Percentiles rank a stretch among this genome's conserved stretches.
Conservation (phyloP, 2,113 vertebrate genomes). For the Phalacrocorax pelagicus region DNA sequence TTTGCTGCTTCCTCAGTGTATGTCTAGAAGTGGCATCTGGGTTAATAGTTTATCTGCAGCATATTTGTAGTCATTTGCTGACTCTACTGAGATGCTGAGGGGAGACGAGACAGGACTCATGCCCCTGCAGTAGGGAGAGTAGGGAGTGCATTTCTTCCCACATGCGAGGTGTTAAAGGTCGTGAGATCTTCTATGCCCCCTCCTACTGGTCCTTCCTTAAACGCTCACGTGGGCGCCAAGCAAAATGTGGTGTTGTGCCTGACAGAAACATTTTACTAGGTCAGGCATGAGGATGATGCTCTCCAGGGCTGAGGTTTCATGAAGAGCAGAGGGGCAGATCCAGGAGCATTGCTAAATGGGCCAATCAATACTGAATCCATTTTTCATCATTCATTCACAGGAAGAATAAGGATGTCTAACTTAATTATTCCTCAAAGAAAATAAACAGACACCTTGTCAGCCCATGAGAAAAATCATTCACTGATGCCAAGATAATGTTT, state of each 20-base stretch:
- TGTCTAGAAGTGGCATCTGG: neutral
- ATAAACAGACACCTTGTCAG: slow-evolving; percentile 52
- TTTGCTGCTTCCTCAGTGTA: neutral
- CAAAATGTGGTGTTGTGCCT: neutral
- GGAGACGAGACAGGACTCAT: neutral
- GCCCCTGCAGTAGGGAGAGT: neutral
- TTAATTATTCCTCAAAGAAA: slow-evolving; percentile 49
- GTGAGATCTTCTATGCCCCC: neutral
- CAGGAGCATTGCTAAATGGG: slow-evolving; percentile 21
- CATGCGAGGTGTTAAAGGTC: neutral
- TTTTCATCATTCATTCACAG: slow-evolving; percentile 34
- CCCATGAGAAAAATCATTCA: slow-evolving; percentile 52
- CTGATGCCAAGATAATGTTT: slow-evolving; percentile 49
- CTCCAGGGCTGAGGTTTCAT: neutral
- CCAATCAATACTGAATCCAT: slow-evolving; percentile 41
- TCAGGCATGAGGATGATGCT: neutral
- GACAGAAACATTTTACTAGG: neutral
- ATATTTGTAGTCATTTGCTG: neutral
- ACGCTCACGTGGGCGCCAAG: accelerated
- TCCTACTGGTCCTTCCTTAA: neutral
- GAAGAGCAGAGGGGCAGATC: neutral
- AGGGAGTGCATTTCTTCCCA: neutral
- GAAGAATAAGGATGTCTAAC: slow-evolving; percentile 49
- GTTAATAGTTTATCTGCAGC: neutral
- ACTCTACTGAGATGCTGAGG: neutral